Percentiles rank a stretch among this genome's conserved stretches.
Evolutionary conservation across 1,140 invertebrate species (phyloP).

Genomic region (Batillaria attramentaria): DNA sequence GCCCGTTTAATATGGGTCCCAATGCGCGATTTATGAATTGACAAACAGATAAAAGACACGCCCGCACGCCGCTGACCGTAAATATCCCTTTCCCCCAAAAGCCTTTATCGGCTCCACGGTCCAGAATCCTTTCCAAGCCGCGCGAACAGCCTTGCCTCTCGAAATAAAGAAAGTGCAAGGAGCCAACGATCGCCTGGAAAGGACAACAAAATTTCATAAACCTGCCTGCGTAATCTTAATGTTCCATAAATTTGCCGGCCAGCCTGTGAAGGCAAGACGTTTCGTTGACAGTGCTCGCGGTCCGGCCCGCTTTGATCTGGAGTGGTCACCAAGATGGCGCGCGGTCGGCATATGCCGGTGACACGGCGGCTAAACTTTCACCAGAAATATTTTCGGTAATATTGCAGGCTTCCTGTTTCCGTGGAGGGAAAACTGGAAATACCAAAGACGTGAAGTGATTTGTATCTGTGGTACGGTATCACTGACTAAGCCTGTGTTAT

Average conservation of each 20-base stretch:
- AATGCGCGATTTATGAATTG: slow-evolving; percentile 38
- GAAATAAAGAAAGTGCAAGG: slow-evolving; percentile 16
- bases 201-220: slow-evolving; percentile 27
- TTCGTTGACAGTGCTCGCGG: background rate
- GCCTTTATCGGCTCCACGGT: background rate
- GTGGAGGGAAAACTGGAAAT: no score
- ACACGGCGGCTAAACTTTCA: background rate
- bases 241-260: slow-evolving; percentile 14
- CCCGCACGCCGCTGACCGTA: slow-evolving; percentile 1
- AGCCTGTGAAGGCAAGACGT: no score
- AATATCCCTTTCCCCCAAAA: background rate
- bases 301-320: slow-evolving; percentile 20
- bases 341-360: background rate
- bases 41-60: slow-evolving; percentile 33
- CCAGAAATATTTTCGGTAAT: no score
- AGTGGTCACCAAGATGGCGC: background rate
- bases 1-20: slow-evolving; percentile 31
- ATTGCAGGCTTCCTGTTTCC: no score
- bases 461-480: no score
- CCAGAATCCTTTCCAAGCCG: background rate
- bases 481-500: no score
- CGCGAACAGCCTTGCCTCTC: background rate
- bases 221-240: slow-evolving; percentile 17
- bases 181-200: background rate
- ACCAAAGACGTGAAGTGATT: no score